Conservation (phyloP, 1,140 invertebrate species). For the Drosophila lowei region DNA sequence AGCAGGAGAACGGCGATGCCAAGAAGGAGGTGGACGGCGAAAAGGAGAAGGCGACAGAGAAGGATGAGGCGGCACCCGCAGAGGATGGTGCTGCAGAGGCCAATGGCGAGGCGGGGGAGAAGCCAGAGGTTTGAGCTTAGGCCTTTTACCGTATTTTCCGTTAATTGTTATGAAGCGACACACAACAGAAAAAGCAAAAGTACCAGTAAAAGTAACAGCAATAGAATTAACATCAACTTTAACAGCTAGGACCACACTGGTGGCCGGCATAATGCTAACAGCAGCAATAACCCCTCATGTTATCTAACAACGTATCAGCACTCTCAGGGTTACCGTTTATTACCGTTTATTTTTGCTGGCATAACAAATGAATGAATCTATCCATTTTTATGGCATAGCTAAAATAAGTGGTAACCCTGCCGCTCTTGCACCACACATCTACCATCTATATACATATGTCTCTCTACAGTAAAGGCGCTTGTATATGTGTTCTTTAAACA, state of each 20-base stretch:
- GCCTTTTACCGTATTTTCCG: slow-evolving; percentile 67
- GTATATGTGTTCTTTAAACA: slow-evolving; percentile 27
- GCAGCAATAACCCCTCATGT: slow-evolving; percentile 61
- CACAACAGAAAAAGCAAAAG: slow-evolving; percentile 51
- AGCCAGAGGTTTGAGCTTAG: slow-evolving; percentile 74
- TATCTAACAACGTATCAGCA: slow-evolving; percentile 64
- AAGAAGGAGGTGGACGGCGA: slow-evolving; percentile 60
- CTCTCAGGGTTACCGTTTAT: slow-evolving; percentile 24
- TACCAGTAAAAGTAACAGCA: slow-evolving; percentile 37
- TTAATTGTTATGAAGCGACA: slow-evolving; percentile 68
- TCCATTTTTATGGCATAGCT: too few species aligned
- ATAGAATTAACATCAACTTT: slow-evolving; percentile 51
- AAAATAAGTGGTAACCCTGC: too few species aligned
- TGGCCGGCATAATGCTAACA: slow-evolving; percentile 36
- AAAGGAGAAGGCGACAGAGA: slow-evolving; percentile 34
- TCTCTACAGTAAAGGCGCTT: slow-evolving; percentile 33
- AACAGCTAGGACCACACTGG: slow-evolving; percentile 32
- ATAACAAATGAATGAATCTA: background rate
- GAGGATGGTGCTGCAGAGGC: slow-evolving; percentile 27
- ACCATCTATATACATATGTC: slow-evolving; percentile 6
- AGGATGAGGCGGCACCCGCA: slow-evolving; percentile 50
- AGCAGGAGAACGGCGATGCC: slow-evolving; percentile 75
- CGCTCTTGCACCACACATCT: background rate
- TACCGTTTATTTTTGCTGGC: background rate
- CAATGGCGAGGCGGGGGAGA: slow-evolving; percentile 34